These are phyloP conservation scores for Argyrosomus japonicus DNA, from an alignment of 2,113 vertebrate species.

Conservation along the genomic window DNA sequence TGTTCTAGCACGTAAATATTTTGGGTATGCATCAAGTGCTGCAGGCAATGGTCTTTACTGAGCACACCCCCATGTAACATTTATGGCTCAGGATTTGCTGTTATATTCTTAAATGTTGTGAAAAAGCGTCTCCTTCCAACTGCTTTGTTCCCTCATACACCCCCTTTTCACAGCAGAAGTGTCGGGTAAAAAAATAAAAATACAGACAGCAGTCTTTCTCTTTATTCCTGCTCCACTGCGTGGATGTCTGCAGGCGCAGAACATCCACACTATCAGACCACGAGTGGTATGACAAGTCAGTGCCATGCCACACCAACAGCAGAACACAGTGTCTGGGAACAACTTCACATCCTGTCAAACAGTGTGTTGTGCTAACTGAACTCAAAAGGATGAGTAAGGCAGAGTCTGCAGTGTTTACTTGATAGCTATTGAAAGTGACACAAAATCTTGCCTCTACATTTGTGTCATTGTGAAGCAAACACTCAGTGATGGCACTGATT, in stretches of 20 bases:
- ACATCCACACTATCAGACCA: constrained; percentile 50
- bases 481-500: constrained; percentile 10
- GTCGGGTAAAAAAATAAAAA: background rate
- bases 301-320: constrained; percentile 47
- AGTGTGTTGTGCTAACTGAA: constrained; percentile 43
- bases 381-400: constrained; percentile 48
- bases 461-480: constrained; percentile 31
- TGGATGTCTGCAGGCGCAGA: constrained; percentile 43
- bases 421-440: constrained; percentile 54
- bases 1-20: constrained; percentile 19
- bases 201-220: constrained; percentile 28
- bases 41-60: constrained; percentile 23
- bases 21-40: background rate
- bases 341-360: constrained; percentile 66
- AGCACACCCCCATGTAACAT: constrained; percentile 27
- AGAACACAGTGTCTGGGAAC: constrained; percentile 35
- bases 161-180: constrained; percentile 6
- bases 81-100: constrained; percentile 27
- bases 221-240: constrained; percentile 12
- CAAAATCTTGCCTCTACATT: constrained; percentile 24
- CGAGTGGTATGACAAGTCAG: constrained; percentile 60
- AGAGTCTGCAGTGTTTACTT: constrained; percentile 43
- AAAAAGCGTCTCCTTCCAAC: background rate
- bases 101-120: constrained; percentile 10
- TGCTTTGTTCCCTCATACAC: background rate